These are phyloP conservation scores for Gambusia yucatana DNA, from an alignment of 2,797 vertebrate species.

Conservation along the genomic window DNA sequence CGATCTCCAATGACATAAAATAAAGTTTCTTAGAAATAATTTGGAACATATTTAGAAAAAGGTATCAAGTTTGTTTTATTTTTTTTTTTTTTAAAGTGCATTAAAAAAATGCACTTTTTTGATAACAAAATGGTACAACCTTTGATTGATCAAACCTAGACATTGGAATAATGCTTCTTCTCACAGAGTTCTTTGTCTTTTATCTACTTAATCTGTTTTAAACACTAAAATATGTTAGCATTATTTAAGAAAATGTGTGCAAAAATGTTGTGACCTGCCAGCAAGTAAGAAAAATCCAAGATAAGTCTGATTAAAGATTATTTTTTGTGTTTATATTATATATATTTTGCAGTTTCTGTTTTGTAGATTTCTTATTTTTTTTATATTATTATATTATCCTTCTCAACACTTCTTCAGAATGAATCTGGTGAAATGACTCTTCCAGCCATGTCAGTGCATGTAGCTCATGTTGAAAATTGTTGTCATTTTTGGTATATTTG, in stretches of 20 bases:
- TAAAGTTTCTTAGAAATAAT: not conserved
- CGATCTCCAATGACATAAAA: not conserved
- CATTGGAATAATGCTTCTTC: not conserved
- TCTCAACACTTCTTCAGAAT: not conserved
- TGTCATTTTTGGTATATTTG: constrained; percentile 13
- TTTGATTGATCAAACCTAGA: not conserved
- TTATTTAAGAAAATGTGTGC: not conserved
- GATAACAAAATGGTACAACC: not conserved
- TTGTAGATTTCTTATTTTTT: not conserved
- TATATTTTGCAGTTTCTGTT: not conserved
- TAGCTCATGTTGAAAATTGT: not conserved
- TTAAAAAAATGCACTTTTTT: not conserved
- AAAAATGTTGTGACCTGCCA: not conserved
- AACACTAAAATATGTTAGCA: not conserved
- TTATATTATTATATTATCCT: too few relatives aligned
- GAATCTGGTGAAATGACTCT: not conserved
- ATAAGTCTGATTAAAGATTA: not conserved
- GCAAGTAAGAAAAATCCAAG: not conserved
- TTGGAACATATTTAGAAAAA: not conserved
- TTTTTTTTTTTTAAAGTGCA: too few relatives aligned
- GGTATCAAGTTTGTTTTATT: not conserved
- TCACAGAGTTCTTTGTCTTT: not conserved
- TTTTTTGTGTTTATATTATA: not conserved
- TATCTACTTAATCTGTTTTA: not conserved
- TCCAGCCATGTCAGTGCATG: not conserved